Percentiles rank a stretch among this genome's conserved stretches.
Evolutionary conservation across 2,797 vertebrate genomes (phyloP).

Genomic region (Apogon hyalosoma): DNA sequence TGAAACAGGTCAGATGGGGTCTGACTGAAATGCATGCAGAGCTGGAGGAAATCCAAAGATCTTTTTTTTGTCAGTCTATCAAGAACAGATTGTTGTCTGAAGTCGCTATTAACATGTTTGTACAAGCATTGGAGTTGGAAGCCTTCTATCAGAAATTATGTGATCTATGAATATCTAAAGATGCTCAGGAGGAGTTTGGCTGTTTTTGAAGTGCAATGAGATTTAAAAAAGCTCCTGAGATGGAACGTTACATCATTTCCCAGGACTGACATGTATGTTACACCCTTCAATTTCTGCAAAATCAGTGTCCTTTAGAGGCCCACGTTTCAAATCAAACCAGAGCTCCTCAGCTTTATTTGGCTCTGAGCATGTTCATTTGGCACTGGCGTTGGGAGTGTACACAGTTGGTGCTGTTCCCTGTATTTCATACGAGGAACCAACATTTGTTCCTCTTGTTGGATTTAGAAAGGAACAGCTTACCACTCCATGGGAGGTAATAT

Average conservation of each 20-base stretch:
- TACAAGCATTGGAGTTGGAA: constrained; percentile 12
- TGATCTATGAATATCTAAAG: constrained; percentile 5
- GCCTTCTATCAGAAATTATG: neutral
- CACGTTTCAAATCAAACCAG: neutral
- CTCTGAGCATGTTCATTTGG: constrained; percentile 51
- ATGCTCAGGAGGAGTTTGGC: neutral
- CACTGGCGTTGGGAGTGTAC: constrained; percentile 41
- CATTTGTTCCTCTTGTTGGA: constrained; percentile 77
- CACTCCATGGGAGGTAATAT: constrained; percentile 71
- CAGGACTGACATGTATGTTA: too few species aligned
- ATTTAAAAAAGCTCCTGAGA: neutral
- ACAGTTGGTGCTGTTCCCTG: constrained; percentile 57
- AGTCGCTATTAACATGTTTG: constrained; percentile 23
- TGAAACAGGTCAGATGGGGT: constrained; percentile 54
- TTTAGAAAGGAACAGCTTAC: constrained; percentile 79
- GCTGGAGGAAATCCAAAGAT: constrained; percentile 49
- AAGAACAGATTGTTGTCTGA: constrained; percentile 16
- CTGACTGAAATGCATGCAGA: constrained; percentile 30
- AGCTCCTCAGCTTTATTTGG: constrained; percentile 51
- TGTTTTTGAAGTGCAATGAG: neutral
- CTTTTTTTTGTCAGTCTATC: constrained; percentile 7
- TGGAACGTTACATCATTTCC: too few species aligned
- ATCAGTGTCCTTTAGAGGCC: constrained; percentile 10
- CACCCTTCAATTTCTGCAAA: too few species aligned
- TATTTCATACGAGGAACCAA: constrained; percentile 57